Evolutionary conservation across 2,113 vertebrate species (phyloP).

Genomic region (Climacteris rufus): DNA sequence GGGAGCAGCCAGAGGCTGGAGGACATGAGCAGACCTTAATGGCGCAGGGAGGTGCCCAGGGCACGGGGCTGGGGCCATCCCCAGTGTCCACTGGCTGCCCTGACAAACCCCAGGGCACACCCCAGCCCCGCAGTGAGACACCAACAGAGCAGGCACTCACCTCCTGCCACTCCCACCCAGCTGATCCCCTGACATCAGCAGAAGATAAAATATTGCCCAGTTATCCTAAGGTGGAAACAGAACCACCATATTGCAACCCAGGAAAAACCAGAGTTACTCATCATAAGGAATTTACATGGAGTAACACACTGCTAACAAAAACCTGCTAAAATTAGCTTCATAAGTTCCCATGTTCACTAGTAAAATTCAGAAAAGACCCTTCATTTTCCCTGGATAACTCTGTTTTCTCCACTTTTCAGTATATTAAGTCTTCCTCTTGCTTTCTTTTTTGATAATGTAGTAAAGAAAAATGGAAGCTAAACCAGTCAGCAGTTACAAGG

Average conservation of each 20-base stretch:
- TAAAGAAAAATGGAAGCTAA: neutral
- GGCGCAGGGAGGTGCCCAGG: too few relatives aligned
- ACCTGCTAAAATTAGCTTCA: neutral
- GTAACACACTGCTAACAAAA: neutral
- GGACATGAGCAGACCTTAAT: neutral
- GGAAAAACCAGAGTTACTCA: neutral
- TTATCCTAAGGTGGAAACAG: neutral
- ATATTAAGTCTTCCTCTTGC: neutral
- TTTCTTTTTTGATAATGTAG: neutral
- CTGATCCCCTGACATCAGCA: accelerated
- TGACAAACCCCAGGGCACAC: accelerated
- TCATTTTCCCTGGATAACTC: neutral
- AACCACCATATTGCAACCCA: neutral
- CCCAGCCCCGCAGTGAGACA: accelerated
- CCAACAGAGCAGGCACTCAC: neutral
- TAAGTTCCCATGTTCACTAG: neutral
- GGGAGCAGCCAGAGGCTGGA: neutral
- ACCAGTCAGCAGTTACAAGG: neutral
- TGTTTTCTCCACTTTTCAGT: neutral
- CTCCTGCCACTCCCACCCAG: neutral
- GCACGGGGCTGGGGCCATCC: accelerated
- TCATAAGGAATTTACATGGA: neutral
- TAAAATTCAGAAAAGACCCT: neutral
- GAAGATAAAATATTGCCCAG: neutral
- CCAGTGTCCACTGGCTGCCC: accelerated